These are phyloP conservation scores for Ischnura elegans DNA, from an alignment of 2,888 invertebrate species.

Conservation along the genomic window DNA sequence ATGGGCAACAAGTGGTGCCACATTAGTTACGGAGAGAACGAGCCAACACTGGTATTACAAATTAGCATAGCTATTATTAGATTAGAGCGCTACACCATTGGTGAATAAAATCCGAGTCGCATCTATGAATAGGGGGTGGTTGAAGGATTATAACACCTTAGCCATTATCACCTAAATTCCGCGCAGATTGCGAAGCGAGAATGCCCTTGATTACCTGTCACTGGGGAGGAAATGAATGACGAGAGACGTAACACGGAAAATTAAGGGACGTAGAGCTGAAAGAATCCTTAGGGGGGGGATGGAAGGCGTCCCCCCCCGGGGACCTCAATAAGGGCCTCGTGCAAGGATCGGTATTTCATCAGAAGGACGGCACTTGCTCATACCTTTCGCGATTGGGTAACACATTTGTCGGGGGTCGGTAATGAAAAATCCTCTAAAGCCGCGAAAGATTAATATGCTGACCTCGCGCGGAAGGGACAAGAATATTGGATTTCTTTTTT, in stretches of 20 bases:
- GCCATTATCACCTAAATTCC: no score
- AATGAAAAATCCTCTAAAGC: conserved; percentile 18
- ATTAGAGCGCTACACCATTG: no score
- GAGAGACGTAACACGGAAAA: background rate
- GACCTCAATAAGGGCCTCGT: background rate
- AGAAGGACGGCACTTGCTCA: background rate
- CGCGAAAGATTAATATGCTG: background rate
- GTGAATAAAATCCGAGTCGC: no score
- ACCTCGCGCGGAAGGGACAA: background rate
- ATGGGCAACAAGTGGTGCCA: no score
- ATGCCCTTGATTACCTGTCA: background rate
- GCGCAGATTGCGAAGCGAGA: no score
- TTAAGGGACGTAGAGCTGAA: background rate
- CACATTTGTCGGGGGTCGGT: background rate
- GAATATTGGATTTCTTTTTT: conserved; percentile 27
- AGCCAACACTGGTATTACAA: no score
- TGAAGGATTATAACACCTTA: no score
- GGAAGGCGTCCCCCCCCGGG: background rate
- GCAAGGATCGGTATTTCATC: background rate
- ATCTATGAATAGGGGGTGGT: no score
- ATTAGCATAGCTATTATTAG: no score
- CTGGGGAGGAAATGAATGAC: background rate
- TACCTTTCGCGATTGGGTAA: background rate
- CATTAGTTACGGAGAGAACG: no score
- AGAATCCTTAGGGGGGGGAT: background rate